Percentiles rank a stretch among this genome's conserved stretches.
phyloP scores from a whole-genome alignment of 1,140 invertebrate species.

The Coenobita brevimanus region DNA sequence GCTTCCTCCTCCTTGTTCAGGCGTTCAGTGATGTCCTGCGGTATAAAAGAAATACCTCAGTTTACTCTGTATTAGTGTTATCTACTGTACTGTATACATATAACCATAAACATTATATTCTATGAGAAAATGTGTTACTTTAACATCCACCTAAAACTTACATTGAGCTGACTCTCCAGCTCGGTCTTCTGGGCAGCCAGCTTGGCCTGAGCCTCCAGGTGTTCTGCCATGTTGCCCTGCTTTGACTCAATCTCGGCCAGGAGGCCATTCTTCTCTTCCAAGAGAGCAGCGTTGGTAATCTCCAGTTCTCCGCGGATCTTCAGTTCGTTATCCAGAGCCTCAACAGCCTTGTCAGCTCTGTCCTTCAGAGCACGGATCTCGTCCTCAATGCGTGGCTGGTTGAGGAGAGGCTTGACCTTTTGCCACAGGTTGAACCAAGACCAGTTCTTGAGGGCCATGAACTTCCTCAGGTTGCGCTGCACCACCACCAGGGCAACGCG shows the following conservation, averaged over 20 bases:
- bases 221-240: constrained; percentile 37
- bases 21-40: constrained; percentile 94
- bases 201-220: constrained; percentile 31
- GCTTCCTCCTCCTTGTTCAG: constrained; percentile 96
- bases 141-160: constrained; percentile 26
- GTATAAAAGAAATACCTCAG: too few relatives aligned
- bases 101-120: too few relatives aligned
- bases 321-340: constrained; percentile 9
- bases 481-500: constrained; percentile 95
- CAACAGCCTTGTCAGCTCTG: constrained; percentile 9
- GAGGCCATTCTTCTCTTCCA: constrained; percentile 25
- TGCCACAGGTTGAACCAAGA: constrained; percentile 99
- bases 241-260: not conserved
- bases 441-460: constrained; percentile 98
- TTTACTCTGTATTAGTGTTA: too few relatives aligned
- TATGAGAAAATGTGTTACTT: too few relatives aligned
- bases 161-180: constrained; percentile 29
- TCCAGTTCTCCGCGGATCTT: constrained; percentile 32
- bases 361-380: constrained; percentile 18
- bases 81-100: too few relatives aligned
- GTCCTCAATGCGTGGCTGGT: constrained; percentile 93
- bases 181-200: constrained; percentile 29
- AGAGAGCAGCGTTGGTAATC: not conserved
- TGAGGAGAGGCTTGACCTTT: constrained; percentile 98
- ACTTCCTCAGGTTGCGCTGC: constrained; percentile 98